Conservation (phyloP, 1,140 invertebrate genomes). For the Nephotettix cincticeps region DNA sequence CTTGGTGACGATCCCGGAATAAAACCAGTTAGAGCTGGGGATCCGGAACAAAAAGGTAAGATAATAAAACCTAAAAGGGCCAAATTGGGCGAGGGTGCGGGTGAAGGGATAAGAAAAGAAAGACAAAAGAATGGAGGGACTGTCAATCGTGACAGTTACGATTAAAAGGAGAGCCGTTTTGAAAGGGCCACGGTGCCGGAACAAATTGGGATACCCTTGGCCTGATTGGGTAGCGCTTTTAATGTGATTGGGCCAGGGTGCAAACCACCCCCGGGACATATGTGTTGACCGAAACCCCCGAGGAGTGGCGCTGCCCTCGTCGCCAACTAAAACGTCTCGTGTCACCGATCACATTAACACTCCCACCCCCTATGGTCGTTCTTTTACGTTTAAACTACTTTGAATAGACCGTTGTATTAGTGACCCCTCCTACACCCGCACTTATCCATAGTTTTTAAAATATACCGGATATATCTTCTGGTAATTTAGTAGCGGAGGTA, state of each 20-base stretch:
- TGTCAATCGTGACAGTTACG: constrained; percentile 24
- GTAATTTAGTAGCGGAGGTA: too few species aligned
- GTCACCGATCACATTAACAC: background rate
- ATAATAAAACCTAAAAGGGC: constrained; percentile 22
- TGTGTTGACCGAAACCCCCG: constrained; percentile 1
- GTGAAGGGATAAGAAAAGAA: constrained; percentile 14
- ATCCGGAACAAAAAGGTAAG: constrained; percentile 3
- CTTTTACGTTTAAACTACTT: too few species aligned
- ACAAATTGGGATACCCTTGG: constrained; percentile 24
- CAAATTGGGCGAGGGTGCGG: constrained; percentile 4
- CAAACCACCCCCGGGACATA: constrained; percentile 22
- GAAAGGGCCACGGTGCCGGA: constrained; percentile 13
- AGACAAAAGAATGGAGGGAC: constrained; percentile 24
- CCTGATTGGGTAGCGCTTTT: constrained; percentile 24
- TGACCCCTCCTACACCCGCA: too few species aligned
- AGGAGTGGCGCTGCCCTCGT: too few species aligned
- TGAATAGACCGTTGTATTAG: too few species aligned
- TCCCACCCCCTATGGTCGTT: background rate
- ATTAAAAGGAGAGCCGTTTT: constrained; percentile 13
- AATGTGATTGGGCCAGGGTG: constrained; percentile 24
- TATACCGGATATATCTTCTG: too few species aligned
- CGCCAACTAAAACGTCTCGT: too few species aligned
- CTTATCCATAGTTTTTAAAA: too few species aligned
- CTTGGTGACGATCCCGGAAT: background rate
- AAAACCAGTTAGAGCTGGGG: too few species aligned